Evolutionary conservation across 2,888 invertebrate species (phyloP).

Genomic region (Heliconius aoede): DNA sequence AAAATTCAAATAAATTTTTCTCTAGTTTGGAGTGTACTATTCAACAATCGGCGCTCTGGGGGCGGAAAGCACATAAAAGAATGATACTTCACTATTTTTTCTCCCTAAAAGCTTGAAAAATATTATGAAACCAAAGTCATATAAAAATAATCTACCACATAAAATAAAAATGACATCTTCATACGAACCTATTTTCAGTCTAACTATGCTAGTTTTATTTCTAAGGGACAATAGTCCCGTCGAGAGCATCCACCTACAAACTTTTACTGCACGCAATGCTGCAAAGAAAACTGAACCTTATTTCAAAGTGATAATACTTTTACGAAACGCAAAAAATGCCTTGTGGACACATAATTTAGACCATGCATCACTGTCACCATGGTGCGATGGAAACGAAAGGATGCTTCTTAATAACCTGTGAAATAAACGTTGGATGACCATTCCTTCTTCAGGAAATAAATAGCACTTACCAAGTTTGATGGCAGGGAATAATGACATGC

Average conservation of each 20-base stretch:
- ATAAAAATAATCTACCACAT: conserved; percentile 48
- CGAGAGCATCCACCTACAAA: conserved; percentile 58
- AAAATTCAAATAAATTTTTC: too few species aligned
- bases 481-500: conserved; percentile 55
- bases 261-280: conserved; percentile 46
- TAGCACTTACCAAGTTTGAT: conserved; percentile 49
- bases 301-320: conserved; percentile 34
- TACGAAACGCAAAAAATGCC: conserved; percentile 48
- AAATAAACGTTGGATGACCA: conserved; percentile 75
- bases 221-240: conserved; percentile 69
- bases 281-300: conserved; percentile 58
- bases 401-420: conserved; percentile 73
- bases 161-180: conserved; percentile 57
- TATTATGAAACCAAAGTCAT: neutral
- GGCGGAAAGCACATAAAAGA: neutral
- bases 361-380: conserved; percentile 75
- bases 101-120: neutral
- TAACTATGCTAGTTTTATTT: conserved; percentile 70
- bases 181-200: conserved; percentile 59
- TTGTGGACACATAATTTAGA: conserved; percentile 72
- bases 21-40: too few species aligned
- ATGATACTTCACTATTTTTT: neutral
- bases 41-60: too few species aligned
- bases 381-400: conserved; percentile 61
- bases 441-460: conserved; percentile 56